phyloP scores from a whole-genome alignment of 1,140 invertebrate species.

The Magallana angulata region DNA sequence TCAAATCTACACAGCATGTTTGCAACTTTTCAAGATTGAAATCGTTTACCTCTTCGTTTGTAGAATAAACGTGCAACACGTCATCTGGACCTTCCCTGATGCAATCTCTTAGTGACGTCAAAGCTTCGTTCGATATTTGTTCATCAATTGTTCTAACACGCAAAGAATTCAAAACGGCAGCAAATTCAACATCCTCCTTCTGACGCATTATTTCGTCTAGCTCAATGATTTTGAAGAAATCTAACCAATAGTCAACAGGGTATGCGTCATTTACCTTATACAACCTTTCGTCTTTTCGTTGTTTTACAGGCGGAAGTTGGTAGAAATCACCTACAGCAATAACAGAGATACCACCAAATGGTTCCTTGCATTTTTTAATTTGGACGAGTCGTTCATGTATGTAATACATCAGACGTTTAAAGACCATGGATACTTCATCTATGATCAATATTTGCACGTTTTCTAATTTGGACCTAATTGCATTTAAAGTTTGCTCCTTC shows the following conservation, averaged over 20 bases:
- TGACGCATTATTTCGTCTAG: constrained; percentile 51
- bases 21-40: constrained; percentile 37
- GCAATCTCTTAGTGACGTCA: background rate
- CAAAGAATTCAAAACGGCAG: background rate
- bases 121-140: background rate
- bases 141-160: background rate
- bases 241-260: constrained; percentile 44
- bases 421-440: too few species aligned
- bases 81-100: constrained; percentile 24
- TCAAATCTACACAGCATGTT: background rate
- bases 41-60: constrained; percentile 41
- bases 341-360: constrained; percentile 43
- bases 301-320: constrained; percentile 48
- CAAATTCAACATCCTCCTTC: constrained; percentile 43
- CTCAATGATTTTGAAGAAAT: background rate
- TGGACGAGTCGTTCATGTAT: too few species aligned
- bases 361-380: background rate
- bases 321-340: constrained; percentile 52
- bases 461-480: too few species aligned
- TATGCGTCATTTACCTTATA: constrained; percentile 14
- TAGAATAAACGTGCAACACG: constrained; percentile 43
- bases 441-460: too few species aligned
- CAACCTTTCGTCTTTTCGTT: background rate
- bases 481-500: too few species aligned
- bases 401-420: too few species aligned